These are phyloP conservation scores for Drosophila acutilabella DNA, from an alignment of 2,888 invertebrate species.

Conservation along the genomic window DNA sequence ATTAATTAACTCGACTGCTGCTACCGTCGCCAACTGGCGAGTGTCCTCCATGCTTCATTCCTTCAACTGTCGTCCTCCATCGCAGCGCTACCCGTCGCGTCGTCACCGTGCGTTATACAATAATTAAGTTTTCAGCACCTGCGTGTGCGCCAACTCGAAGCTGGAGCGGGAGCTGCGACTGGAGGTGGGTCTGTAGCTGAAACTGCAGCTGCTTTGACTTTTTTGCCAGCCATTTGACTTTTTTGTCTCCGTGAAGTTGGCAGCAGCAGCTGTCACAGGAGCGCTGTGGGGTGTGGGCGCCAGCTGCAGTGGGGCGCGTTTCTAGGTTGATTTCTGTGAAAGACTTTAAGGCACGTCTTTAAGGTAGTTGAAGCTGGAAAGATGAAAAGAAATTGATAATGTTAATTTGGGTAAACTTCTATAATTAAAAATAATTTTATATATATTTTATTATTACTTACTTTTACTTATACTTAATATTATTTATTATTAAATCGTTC, in stretches of 20 bases:
- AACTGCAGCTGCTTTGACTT: too few relatives aligned
- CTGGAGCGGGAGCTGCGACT: slow-evolving; percentile 33
- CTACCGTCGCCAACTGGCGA: slow-evolving; percentile 39
- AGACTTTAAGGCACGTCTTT: too few relatives aligned
- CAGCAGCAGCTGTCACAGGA: slow-evolving; percentile 24
- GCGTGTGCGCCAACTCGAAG: slow-evolving; percentile 62
- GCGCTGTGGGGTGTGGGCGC: slow-evolving; percentile 28
- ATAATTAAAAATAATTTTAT: too few relatives aligned
- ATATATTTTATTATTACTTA: too few relatives aligned
- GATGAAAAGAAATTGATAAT: too few relatives aligned
- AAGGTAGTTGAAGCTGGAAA: too few relatives aligned
- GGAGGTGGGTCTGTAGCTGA: slow-evolving; percentile 33
- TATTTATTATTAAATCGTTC: too few relatives aligned
- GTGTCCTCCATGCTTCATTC: slow-evolving; percentile 15
- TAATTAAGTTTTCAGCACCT: slow-evolving; percentile 81
- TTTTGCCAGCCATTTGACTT: slow-evolving; percentile 29
- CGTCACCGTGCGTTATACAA: slow-evolving; percentile 73
- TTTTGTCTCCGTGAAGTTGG: slow-evolving; percentile 7
- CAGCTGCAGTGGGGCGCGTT: not conserved
- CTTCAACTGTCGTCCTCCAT: slow-evolving; percentile 21
- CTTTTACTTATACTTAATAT: too few relatives aligned
- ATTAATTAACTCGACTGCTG: slow-evolving; percentile 75
- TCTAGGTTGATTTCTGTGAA: not conserved
- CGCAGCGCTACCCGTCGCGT: slow-evolving; percentile 22
- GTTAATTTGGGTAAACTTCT: too few relatives aligned